Evolutionary conservation across 2,797 vertebrate species (phyloP), one percentile per base, ranked within the genome.

Genomic region (Geranospiza caerulescens): DNA sequence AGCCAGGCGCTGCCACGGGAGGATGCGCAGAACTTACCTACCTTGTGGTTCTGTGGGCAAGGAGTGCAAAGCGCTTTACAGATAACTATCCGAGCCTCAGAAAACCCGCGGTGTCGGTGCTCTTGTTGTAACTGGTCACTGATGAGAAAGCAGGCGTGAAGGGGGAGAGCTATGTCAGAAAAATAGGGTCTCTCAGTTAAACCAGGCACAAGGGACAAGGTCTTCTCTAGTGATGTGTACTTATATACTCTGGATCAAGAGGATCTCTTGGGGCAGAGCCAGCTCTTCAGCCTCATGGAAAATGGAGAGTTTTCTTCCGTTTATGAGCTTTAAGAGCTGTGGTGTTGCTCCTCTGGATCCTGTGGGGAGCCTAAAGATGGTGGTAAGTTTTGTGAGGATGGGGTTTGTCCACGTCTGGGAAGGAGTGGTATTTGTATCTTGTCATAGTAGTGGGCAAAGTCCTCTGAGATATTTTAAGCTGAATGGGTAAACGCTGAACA

Each of bases 61-160:
- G 59, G 45, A 4, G 3, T 8, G 34, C 31, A 4, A 10, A 56
- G 47, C 8, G 0, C 59, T 31, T 42, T 1, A 1, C 19, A 68
- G 62, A 7, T 5, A 0, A 0, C 0, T 33, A 4, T 7, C 52
- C 1, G 2, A 58, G 7, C 12, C 63, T 64, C 63, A 10, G 60
- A 6, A 67, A 29, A 17, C 2, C 25, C n/a, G 0, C 17, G 0
- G 67, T 5, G 62, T 0, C 12, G 0, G 6, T 74, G 89, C 60
- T 70, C 11, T n/a, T 27, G 6, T 44, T 45, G 55, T 21, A 5
- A 18, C 66, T 40, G 62, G 7, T 16, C 14, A 4, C 63, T 45
- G 80, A 6, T 29, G 12, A 58, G 56, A 62, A 34, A 50, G 13
- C 10, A 47, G 33, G 27, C 1, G 0, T 4, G 23, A 10, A 62